phyloP scores from a whole-genome alignment of 2,888 invertebrate species.

The Eretmocerus hayati region DNA sequence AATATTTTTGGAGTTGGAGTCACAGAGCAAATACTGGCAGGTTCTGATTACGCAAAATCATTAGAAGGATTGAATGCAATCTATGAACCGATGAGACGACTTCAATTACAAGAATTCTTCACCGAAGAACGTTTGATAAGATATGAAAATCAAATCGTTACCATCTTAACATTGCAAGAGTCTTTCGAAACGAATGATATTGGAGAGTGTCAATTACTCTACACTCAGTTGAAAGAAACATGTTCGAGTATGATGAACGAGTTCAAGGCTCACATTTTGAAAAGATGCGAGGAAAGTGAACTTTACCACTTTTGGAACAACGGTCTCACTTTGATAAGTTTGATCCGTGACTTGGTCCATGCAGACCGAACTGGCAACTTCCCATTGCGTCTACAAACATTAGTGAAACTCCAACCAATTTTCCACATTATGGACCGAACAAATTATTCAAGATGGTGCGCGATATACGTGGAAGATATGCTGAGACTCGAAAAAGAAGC shows the following conservation, averaged over 20 bases:
- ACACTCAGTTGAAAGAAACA: background rate
- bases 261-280: background rate
- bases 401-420: constrained; percentile 2
- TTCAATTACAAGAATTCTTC: constrained; percentile 3
- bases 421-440: constrained; percentile 9
- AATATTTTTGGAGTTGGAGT: background rate
- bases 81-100: background rate
- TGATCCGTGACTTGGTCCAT: constrained; percentile 8
- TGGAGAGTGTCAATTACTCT: background rate
- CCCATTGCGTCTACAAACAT: background rate
- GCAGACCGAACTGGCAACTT: constrained; percentile 15
- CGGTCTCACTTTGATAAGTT: constrained; percentile 11
- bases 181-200: background rate
- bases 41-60: background rate
- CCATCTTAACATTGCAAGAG: background rate
- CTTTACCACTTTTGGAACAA: constrained; percentile 14
- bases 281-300: constrained; percentile 8
- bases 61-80: background rate
- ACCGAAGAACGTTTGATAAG: background rate
- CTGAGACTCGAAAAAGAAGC: background rate
- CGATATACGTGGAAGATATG: constrained; percentile 8
- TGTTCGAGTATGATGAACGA: background rate
- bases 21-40: background rate
- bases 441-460: constrained; percentile 11
- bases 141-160: background rate